These are phyloP conservation scores for Schizaphis graminum DNA, from an alignment of 2,888 invertebrate genomes.

Conservation along the genomic window DNA sequence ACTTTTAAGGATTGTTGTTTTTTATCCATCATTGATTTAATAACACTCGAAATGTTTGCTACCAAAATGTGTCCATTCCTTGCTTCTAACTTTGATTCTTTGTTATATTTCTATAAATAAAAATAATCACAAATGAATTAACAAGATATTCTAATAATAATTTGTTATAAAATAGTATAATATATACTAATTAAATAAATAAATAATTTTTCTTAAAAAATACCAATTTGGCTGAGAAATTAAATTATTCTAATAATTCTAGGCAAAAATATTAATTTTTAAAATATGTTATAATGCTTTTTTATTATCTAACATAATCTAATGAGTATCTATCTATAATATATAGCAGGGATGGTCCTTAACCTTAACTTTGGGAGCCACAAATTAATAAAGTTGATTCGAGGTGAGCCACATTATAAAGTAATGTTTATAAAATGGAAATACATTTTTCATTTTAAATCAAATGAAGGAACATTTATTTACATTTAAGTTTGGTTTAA, in stretches of 20 bases:
- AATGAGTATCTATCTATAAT: not conserved
- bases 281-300: not conserved
- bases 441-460: too few species aligned
- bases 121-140: not conserved
- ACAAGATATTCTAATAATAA: not conserved
- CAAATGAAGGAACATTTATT: too few species aligned
- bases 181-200: not conserved
- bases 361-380: too few species aligned
- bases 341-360: too few species aligned
- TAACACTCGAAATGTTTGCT: slow-evolving; percentile 56
- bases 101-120: slow-evolving; percentile 55
- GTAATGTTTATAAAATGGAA: too few species aligned
- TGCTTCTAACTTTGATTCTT: slow-evolving; percentile 51
- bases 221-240: not conserved
- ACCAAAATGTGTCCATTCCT: slow-evolving; percentile 50
- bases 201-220: not conserved
- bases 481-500: too few species aligned
- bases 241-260: not conserved
- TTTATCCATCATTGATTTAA: slow-evolving; percentile 64
- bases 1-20: slow-evolving; percentile 63
- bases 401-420: too few species aligned
- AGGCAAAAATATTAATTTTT: not conserved
- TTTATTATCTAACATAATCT: not conserved
- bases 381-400: too few species aligned
- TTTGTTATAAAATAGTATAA: not conserved